phyloP scores from a whole-genome alignment of 2,113 vertebrate species.

The Setophaga petechia region DNA sequence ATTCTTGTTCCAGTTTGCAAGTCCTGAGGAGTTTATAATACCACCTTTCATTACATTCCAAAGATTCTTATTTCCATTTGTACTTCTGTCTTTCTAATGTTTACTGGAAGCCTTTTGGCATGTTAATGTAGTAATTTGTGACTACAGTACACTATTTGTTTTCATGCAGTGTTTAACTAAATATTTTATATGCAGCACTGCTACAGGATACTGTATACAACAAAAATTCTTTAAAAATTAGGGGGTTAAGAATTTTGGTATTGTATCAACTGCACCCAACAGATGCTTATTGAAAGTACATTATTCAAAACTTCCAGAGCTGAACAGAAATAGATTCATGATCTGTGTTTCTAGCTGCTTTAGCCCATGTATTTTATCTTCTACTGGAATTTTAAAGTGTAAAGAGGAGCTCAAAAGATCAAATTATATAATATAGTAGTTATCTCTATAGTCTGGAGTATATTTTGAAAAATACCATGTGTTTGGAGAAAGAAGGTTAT shows the following conservation, averaged over 20 bases:
- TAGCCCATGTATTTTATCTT: neutral
- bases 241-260: neutral
- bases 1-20: neutral
- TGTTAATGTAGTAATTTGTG: neutral
- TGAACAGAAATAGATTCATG: neutral
- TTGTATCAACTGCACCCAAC: neutral
- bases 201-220: neutral
- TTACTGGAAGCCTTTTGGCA: neutral
- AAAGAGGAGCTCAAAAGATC: slow-evolving; percentile 35
- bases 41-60: neutral
- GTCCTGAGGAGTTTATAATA: neutral
- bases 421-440: neutral
- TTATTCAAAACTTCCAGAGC: neutral
- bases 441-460: slow-evolving; percentile 19
- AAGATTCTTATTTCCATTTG: neutral
- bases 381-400: slow-evolving; percentile 34
- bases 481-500: neutral
- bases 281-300: neutral
- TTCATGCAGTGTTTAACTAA: neutral
- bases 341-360: neutral
- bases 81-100: neutral
- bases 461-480: slow-evolving; percentile 40
- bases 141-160: neutral
- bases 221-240: neutral
- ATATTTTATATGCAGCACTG: neutral